Conservation (phyloP, 1,140 invertebrate species). For the Penaeus chinensis region DNA sequence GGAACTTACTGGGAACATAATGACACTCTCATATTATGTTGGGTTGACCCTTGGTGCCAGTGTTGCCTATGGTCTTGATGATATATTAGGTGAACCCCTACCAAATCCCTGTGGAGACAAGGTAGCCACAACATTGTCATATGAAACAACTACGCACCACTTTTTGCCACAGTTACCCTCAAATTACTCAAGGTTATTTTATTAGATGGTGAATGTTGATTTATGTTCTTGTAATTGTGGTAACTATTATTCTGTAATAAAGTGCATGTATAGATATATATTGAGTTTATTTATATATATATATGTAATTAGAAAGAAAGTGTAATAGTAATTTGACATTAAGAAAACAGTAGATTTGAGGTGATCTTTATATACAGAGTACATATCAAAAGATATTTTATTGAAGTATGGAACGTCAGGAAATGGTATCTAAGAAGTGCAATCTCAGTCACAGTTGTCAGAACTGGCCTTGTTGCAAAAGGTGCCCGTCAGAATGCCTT, state of each 20-base stretch:
- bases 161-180: not conserved
- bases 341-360: too few species aligned
- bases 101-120: not conserved
- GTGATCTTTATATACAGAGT: too few species aligned
- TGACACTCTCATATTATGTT: constrained; percentile 90
- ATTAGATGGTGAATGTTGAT: not conserved
- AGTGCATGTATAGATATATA: not conserved
- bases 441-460: too few species aligned
- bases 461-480: too few species aligned
- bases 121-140: constrained; percentile 6
- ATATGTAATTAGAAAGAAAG: too few species aligned
- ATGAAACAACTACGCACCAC: constrained; percentile 13
- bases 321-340: not conserved
- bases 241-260: not conserved
- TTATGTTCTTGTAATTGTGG: not conserved
- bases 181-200: not conserved
- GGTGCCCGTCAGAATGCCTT: too few species aligned
- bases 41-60: constrained; percentile 85
- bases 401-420: too few species aligned
- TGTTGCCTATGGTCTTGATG: constrained; percentile 84
- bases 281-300: too few species aligned
- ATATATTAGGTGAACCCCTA: constrained; percentile 75
- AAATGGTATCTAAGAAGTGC: too few species aligned
- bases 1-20: constrained; percentile 87
- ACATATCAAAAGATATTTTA: too few species aligned